Evolutionary conservation across 2,888 invertebrate species (phyloP), one percentile per base, ranked within the genome.

Genomic region (Diloba caeruleocephala): DNA sequence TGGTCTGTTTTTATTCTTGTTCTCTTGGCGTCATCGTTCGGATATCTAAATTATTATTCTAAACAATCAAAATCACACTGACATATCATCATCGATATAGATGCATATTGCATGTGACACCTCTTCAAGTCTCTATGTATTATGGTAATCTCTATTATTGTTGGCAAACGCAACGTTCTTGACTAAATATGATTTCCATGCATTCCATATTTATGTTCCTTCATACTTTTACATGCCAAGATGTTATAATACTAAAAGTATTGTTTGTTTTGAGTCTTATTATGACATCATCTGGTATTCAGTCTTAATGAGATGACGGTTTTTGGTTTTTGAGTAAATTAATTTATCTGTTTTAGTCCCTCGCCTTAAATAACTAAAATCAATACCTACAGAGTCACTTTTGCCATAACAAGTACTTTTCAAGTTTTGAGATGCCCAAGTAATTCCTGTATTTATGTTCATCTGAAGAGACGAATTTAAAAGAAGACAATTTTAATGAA

Each of bases 381-480:
- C 31, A 38, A 50, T 33, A 48, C 31, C 29, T 10, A 15, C 15
- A 41, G 19, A 19, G 7, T n/a, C 9, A 23, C n/a, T n/a, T n/a
- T n/a, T n/a, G n/a, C n/a, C n/a, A n/a, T n/a, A n/a, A n/a, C n/a
- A n/a, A n/a, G n/a, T n/a, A n/a, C n/a, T n/a, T n/a, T n/a, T n/a
- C 19, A 59, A 54, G 46, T 55, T 46, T 48, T 19, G n/a, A 39
- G 15, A 36, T 23, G 13, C 5, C 4, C 8, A 42, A 45, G 25
- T 31, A 33, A 49, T 64, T 56, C n/a, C 21, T 42, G 31, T 60
- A 44, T 55, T 52, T 53, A 64, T 50, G 14, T 56, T 33, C 50
- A 14, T 13, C 36, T 10, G 19, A 17, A 46, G 36, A 46, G 32
- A 14, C 32, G 6, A 28, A 45, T 69, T 42, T 42, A 48, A 48